phyloP scores from a whole-genome alignment of 2,888 invertebrate genomes.

The Seira ritae region DNA sequence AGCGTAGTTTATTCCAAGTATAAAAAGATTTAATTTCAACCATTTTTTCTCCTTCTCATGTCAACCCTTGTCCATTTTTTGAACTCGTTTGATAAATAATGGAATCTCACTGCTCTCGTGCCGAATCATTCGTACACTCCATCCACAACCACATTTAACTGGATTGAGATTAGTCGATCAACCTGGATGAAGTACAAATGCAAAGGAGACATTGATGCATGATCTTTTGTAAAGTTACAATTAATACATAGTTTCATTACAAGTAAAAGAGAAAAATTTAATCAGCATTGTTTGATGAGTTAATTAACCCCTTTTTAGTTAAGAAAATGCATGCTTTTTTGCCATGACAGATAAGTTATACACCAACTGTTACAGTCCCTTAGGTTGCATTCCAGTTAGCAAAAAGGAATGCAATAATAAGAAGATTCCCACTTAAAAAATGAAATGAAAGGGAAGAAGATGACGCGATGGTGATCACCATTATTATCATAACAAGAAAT shows the following conservation, averaged over 20 bases:
- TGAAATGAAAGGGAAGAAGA: constrained; percentile 6
- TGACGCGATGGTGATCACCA: neutral
- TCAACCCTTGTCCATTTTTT: neutral
- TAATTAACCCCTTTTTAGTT: constrained; percentile 6
- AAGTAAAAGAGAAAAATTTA: neutral
- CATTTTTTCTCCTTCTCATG: neutral
- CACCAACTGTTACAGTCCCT: neutral
- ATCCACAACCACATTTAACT: neutral
- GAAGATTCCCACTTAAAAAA: neutral
- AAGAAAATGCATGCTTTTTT: neutral
- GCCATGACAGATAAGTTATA: neutral
- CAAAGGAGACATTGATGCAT: neutral
- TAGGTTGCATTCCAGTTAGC: neutral
- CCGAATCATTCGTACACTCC: neutral
- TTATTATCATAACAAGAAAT: neutral
- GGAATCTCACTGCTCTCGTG: constrained; percentile 7
- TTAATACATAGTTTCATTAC: neutral
- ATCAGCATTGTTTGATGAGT: neutral
- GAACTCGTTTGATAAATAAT: neutral
- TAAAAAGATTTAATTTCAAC: neutral
- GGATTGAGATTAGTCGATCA: neutral
- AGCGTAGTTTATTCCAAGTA: neutral
- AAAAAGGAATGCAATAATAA: neutral
- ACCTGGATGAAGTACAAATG: neutral
- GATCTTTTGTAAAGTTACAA: neutral